A percentile compares a stretch with the other conserved stretches of the same genome.
Conservation (phyloP, 2,113 vertebrate genomes). For the Pyrgilauda ruficollis region DNA sequence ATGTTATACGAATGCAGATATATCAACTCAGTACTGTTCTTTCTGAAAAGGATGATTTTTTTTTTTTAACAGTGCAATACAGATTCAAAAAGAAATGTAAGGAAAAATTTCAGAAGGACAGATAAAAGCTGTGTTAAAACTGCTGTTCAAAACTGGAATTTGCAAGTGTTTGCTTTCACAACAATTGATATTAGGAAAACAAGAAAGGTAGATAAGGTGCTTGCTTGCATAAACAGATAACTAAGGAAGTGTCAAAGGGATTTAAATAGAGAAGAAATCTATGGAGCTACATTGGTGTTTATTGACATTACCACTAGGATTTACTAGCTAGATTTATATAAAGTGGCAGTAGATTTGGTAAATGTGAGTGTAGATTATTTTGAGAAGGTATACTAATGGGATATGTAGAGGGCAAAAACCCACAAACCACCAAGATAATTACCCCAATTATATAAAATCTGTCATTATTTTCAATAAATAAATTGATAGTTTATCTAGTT, state of each 20-base stretch:
- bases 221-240: not conserved
- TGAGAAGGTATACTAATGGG: not conserved
- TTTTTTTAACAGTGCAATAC: not conserved
- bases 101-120: not conserved
- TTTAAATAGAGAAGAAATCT: not conserved
- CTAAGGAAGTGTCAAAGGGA: not conserved
- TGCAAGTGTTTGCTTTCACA: not conserved
- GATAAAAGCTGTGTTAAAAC: not conserved
- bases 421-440: not conserved
- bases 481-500: not conserved
- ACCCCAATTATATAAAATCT: not conserved
- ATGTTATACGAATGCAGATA: not conserved
- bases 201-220: not conserved
- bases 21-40: not conserved
- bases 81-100: not conserved
- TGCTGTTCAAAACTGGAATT: not conserved
- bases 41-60: not conserved
- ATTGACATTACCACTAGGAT: not conserved
- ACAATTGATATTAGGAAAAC: not conserved
- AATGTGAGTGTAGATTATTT: not conserved
- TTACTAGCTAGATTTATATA: not conserved
- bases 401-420: rapidly evolving
- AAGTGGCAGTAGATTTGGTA: not conserved
- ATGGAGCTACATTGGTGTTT: not conserved
- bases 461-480: not conserved